Conservation (phyloP, 2,797 vertebrate species). For the Protosalanx chinensis region DNA sequence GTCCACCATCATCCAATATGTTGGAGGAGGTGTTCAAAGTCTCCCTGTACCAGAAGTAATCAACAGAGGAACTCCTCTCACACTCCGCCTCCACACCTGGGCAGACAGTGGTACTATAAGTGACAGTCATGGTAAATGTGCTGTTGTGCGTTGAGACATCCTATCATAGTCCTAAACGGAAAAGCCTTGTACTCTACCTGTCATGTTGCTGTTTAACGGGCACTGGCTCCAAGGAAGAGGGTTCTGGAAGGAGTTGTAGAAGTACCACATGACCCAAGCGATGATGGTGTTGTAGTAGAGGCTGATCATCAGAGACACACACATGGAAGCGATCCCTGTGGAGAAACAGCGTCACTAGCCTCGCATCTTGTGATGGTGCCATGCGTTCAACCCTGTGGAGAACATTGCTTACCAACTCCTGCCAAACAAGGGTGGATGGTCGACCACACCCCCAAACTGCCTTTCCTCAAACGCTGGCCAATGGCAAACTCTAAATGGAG, state of each 20-base stretch:
- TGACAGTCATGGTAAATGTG: background rate
- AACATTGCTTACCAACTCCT: conserved; percentile 77
- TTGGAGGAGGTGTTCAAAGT: conserved; percentile 80
- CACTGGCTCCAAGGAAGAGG: conserved; percentile 85
- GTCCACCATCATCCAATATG: conserved; percentile 73
- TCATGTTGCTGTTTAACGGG: conserved; percentile 71
- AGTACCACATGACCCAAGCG: conserved; percentile 90
- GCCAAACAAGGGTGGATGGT: conserved; percentile 80
- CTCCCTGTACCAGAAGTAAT: conserved; percentile 91
- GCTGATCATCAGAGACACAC: conserved; percentile 81
- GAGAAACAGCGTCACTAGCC: too few species aligned
- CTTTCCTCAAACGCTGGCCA: conserved; percentile 83
- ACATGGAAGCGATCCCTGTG: conserved; percentile 85
- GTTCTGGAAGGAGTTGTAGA: conserved; percentile 93
- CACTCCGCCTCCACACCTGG: conserved; percentile 79
- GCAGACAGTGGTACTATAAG: background rate
- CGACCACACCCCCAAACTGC: conserved; percentile 82
- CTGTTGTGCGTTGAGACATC: too few species aligned
- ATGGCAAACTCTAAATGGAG: conserved; percentile 89
- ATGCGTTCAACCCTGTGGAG: background rate
- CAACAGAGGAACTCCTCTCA: conserved; percentile 80
- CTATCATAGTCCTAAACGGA: background rate
- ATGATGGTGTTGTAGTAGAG: conserved; percentile 93
- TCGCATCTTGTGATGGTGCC: too few species aligned
- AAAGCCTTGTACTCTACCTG: conserved; percentile 66